A percentile compares a stretch with the other conserved stretches of the same genome.
phyloP scores from a whole-genome alignment of 2,113 vertebrate species.

The Corythoichthys intestinalis region DNA sequence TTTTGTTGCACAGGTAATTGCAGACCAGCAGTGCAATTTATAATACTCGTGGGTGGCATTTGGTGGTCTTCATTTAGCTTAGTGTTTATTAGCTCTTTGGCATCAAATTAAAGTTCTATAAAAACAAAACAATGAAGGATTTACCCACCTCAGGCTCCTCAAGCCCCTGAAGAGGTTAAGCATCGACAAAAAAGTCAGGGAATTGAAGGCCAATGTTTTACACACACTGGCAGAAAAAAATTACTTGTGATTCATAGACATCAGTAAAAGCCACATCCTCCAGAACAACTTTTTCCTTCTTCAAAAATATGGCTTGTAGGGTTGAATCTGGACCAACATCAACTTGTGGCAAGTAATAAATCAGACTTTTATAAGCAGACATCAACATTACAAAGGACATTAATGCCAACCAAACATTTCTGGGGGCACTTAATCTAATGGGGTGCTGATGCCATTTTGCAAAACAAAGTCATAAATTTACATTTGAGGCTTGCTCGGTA shows the following conservation, averaged over 20 bases:
- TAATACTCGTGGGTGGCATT: not conserved
- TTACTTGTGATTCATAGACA: constrained; percentile 15
- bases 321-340: constrained; percentile 38
- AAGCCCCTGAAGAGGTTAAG: not conserved
- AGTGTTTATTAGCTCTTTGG: constrained; percentile 12
- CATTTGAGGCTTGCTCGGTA: constrained; percentile 16
- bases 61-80: not conserved
- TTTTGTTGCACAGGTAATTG: not conserved
- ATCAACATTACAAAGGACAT: constrained; percentile 41
- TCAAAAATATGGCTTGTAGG: constrained; percentile 10
- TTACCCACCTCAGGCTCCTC: constrained; percentile 3
- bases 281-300: constrained; percentile 12
- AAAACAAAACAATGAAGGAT: constrained; percentile 21
- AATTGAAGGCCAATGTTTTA: constrained; percentile 18
- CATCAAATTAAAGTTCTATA: constrained; percentile 1
- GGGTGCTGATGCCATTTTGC: constrained; percentile 28
- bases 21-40: not conserved
- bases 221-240: constrained; percentile 27
- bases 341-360: constrained; percentile 33
- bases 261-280: constrained; percentile 27
- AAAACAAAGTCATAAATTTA: constrained; percentile 43
- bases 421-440: constrained; percentile 42
- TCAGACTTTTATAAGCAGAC: constrained; percentile 38
- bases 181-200: not conserved
- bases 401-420: constrained; percentile 45